Conservation (phyloP, 2,888 invertebrate species). For the Tenodera sinensis region DNA sequence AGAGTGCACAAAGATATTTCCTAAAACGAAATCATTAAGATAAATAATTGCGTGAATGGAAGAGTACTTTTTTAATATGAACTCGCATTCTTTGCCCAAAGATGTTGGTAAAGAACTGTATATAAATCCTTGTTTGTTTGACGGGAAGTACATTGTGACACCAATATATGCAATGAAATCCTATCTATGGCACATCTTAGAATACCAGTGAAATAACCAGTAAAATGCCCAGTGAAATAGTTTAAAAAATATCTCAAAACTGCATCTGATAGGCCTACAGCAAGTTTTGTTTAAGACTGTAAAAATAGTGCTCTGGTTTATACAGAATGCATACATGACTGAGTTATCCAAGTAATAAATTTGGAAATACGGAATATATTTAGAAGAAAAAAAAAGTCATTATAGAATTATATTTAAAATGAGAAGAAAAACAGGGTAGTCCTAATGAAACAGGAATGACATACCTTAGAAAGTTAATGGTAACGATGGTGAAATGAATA, state of each 20-base stretch:
- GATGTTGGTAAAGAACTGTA: background rate
- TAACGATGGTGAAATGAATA: background rate
- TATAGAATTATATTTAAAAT: background rate
- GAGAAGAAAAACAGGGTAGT: background rate
- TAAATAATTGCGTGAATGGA: background rate
- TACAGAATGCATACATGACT: background rate
- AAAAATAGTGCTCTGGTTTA: background rate
- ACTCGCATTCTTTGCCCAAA: background rate
- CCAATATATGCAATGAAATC: background rate
- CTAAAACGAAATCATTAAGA: background rate
- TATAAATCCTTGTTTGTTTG: background rate
- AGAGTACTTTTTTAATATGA: background rate
- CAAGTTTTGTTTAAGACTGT: conserved; percentile 7
- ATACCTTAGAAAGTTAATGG: background rate
- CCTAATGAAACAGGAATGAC: background rate
- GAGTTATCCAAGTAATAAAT: background rate
- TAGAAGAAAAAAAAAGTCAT: background rate
- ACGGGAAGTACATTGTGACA: background rate
- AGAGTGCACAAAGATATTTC: background rate
- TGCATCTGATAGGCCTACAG: conserved; percentile 8
- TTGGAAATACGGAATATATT: background rate
- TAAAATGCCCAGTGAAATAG: background rate
- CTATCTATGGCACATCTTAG: background rate
- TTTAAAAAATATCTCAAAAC: background rate
- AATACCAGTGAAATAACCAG: background rate